Evolutionary conservation across 2,888 invertebrate species (phyloP).

Genomic region (Harpagoxenus sublaevis): DNA sequence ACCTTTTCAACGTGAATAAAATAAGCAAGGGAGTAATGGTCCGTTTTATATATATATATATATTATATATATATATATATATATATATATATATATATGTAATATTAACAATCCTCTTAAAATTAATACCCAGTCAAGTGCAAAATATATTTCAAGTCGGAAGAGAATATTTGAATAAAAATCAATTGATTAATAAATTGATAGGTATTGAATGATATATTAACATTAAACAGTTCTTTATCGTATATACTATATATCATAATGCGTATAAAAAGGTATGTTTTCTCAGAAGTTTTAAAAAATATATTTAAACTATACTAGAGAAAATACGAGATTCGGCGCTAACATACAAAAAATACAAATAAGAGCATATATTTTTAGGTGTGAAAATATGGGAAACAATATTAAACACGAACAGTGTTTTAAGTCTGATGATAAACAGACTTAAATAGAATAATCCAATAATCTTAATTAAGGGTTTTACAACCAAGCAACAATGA

Average conservation of each 20-base stretch:
- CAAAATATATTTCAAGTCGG: not conserved
- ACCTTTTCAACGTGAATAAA: constrained; percentile 17
- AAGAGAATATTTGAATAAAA: not conserved
- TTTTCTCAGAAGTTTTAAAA: not conserved
- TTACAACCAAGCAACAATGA: not conserved
- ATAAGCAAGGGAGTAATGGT: not conserved
- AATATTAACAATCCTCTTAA: not conserved
- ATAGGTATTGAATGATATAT: too few relatives aligned
- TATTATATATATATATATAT: too few relatives aligned
- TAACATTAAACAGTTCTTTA: too few relatives aligned
- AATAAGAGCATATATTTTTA: too few relatives aligned
- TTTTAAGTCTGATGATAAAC: too few relatives aligned
- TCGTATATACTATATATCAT: too few relatives aligned
- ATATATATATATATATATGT: not conserved
- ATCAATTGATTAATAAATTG: too few relatives aligned
- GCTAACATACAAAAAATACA: not conserved
- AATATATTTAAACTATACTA: not conserved
- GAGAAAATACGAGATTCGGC: not conserved
- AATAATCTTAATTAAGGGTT: not conserved
- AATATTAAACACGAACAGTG: too few relatives aligned
- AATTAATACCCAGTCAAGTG: not conserved
- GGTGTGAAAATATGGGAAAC: too few relatives aligned
- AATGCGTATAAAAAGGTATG: too few relatives aligned
- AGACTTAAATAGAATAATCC: not conserved
- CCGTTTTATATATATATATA: not conserved